Evolutionary conservation across 2,113 vertebrate species (phyloP).

Genomic region (Aegotheles bennettii): DNA sequence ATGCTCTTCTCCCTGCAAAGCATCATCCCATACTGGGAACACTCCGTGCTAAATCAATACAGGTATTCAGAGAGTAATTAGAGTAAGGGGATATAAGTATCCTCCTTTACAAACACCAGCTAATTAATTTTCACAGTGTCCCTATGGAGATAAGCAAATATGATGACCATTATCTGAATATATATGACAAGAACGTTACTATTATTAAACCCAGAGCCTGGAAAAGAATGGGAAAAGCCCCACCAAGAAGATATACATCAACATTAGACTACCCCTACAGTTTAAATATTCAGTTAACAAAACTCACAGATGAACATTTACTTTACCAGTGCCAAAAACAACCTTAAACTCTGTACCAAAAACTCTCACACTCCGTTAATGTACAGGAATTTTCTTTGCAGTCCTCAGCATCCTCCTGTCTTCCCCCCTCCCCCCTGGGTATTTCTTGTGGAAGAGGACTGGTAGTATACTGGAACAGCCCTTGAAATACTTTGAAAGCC

Average conservation of each 20-base stretch:
- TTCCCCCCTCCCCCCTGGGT: background rate
- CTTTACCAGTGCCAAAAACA: background rate
- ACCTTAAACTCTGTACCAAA: background rate
- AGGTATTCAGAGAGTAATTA: slow-evolving; percentile 35
- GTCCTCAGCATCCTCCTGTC: background rate
- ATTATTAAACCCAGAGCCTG: background rate
- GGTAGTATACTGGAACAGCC: background rate
- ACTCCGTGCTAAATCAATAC: background rate
- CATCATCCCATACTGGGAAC: background rate
- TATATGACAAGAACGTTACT: background rate
- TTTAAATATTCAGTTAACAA: slow-evolving; percentile 1
- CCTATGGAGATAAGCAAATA: background rate
- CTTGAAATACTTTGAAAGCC: background rate
- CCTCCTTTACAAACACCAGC: slow-evolving; percentile 21
- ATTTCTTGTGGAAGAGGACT: background rate
- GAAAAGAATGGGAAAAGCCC: background rate
- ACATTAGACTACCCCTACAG: background rate
- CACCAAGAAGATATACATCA: background rate
- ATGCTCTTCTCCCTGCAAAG: background rate
- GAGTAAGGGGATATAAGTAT: background rate
- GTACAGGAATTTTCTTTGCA: background rate
- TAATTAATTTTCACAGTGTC: slow-evolving; percentile 16
- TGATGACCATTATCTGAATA: slow-evolving; percentile 5
- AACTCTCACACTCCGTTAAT: background rate
- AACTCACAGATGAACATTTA: background rate